A percentile compares a stretch with the other conserved stretches of the same genome.
These are phyloP conservation scores for Meloidogyne chitwoodi DNA, from an alignment of 1,140 invertebrate genomes.

Conservation along the genomic window DNA sequence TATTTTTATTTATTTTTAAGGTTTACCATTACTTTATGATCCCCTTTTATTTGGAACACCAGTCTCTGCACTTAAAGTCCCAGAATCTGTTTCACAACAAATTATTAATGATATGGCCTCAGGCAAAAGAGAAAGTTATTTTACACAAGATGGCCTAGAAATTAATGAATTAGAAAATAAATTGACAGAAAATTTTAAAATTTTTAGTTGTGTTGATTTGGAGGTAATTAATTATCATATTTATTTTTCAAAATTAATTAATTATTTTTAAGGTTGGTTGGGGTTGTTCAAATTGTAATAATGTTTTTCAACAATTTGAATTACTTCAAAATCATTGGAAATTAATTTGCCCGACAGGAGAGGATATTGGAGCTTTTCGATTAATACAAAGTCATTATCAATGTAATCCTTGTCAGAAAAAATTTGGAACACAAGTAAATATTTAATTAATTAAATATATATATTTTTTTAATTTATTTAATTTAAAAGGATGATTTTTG, in stretches of 20 bases:
- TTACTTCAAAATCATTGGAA: constrained; percentile 55
- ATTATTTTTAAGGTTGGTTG: constrained; percentile 51
- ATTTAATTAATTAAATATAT: neutral
- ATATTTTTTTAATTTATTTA: too few relatives aligned
- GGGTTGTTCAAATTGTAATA: constrained; percentile 51
- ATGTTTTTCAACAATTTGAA: constrained; percentile 56
- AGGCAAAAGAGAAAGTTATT: constrained; percentile 35
- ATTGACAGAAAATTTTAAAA: constrained; percentile 39
- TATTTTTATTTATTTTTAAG: neutral
- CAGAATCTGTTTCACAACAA: constrained; percentile 48
- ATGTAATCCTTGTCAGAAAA: constrained; percentile 39
- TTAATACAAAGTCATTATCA: constrained; percentile 57
- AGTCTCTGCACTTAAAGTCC: constrained; percentile 50
- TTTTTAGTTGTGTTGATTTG: constrained; percentile 11
- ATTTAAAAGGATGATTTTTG: constrained; percentile 32
- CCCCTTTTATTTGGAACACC: constrained; percentile 54
- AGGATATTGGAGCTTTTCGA: constrained; percentile 42
- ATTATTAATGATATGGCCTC: constrained; percentile 43
- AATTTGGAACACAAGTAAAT: constrained; percentile 54
- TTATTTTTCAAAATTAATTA: neutral
- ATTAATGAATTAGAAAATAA: constrained; percentile 24
- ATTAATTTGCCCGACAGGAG: constrained; percentile 41
- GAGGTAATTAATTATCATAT: too few relatives aligned
- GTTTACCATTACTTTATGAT: constrained; percentile 36
- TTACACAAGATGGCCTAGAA: constrained; percentile 49